Conservation (phyloP, 2,113 vertebrate genomes). For the Sterrhoptilus dennistouni region DNA sequence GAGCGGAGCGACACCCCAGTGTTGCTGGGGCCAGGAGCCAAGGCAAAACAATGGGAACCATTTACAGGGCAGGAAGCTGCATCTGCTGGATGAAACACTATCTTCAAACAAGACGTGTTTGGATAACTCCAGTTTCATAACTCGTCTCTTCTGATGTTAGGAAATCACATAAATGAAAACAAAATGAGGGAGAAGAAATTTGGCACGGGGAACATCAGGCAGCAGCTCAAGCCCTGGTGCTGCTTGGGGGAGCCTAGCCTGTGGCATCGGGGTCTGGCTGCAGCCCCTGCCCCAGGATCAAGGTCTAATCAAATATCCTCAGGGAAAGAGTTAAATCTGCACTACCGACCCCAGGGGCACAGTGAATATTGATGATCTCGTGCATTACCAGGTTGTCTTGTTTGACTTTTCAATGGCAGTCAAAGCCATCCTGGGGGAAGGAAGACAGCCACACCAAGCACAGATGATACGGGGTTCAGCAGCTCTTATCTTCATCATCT, state of each 20-base stretch:
- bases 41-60: conserved; percentile 51
- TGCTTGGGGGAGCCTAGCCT: neutral
- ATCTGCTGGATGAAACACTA: conserved; percentile 64
- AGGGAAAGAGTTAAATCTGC: neutral
- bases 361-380: no score
- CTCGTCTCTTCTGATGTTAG: conserved; percentile 57
- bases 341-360: neutral
- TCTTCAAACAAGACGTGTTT: conserved; percentile 71
- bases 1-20: neutral
- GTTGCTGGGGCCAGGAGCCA: conserved; percentile 35
- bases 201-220: neutral
- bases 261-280: neutral
- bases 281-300: neutral
- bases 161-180: conserved; percentile 63
- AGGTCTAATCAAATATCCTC: neutral
- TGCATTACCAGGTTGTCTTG: no score
- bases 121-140: conserved; percentile 70
- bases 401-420: neutral
- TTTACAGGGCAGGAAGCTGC: conserved; percentile 66
- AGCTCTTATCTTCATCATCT: neutral
- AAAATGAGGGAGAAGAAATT: conserved; percentile 11
- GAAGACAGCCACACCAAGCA: neutral
- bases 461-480: neutral
- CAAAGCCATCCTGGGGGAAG: neutral
- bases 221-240: neutral